Conservation (phyloP, 2,113 vertebrate species). For the Conger conger region DNA sequence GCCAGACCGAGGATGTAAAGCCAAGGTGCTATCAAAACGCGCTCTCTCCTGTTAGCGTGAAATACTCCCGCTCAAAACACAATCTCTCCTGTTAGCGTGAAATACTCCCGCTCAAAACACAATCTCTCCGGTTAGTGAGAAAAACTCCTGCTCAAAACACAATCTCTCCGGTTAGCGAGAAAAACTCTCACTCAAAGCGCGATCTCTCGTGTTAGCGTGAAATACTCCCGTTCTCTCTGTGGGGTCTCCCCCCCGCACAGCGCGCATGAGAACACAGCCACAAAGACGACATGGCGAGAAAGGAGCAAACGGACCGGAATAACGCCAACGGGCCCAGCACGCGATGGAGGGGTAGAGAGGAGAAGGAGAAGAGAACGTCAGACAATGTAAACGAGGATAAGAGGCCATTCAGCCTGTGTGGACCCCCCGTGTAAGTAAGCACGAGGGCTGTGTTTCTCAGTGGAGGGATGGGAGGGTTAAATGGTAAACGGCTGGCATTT, state of each 20-base stretch:
- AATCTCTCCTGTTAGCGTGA: background rate
- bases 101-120: background rate
- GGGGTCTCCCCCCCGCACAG: background rate
- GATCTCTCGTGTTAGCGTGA: no score
- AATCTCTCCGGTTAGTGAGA: background rate
- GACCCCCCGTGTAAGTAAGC: background rate
- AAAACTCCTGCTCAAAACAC: background rate
- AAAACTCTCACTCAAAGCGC: no score
- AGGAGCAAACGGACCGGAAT: background rate
- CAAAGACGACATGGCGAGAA: constrained; percentile 2
- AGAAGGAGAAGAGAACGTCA: background rate
- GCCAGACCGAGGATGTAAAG: background rate
- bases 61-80: background rate
- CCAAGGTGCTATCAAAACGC: background rate
- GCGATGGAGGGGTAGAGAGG: background rate
- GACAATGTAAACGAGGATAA: no score
- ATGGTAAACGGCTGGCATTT: no score
- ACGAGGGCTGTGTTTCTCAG: no score
- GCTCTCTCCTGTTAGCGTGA: background rate
- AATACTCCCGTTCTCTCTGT: background rate
- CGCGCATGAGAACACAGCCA: background rate
- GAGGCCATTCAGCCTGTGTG: no score
- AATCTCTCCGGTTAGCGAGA: background rate
- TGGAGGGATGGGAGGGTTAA: no score
- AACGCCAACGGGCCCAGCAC: background rate